A percentile compares a stretch with the other conserved stretches of the same genome.
Evolutionary conservation across 2,113 vertebrate species (phyloP).

Genomic region (Callochromis pleurospilus): DNA sequence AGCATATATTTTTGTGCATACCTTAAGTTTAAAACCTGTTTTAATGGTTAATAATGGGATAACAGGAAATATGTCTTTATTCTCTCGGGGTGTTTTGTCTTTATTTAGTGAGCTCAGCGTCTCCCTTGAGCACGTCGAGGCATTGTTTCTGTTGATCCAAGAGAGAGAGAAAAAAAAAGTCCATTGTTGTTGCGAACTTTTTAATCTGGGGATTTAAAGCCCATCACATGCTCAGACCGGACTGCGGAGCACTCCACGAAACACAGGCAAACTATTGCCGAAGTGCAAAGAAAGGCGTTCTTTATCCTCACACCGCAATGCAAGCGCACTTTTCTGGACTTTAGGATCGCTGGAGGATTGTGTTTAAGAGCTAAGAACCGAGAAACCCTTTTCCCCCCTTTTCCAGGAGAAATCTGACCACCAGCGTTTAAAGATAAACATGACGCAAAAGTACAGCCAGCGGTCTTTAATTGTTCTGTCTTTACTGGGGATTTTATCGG

Average conservation of each 20-base stretch:
- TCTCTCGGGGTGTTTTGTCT: neutral
- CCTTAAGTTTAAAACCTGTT: neutral
- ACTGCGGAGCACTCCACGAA: neutral
- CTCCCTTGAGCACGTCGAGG: neutral
- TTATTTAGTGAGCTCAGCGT: neutral
- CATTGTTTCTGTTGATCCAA: constrained; percentile 48
- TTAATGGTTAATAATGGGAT: neutral
- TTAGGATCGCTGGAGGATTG: neutral
- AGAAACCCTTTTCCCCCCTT: accelerated
- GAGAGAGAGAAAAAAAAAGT: constrained; percentile 11
- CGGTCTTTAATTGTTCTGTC: constrained; percentile 75
- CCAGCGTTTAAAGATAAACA: neutral
- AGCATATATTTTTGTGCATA: neutral
- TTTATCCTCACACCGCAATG: neutral
- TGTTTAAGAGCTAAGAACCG: neutral
- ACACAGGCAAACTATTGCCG: constrained; percentile 1
- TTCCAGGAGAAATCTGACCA: neutral
- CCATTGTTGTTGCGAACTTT: constrained; percentile 66
- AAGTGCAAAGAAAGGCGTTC: neutral
- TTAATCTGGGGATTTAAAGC: constrained; percentile 68
- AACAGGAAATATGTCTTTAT: neutral
- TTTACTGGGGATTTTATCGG: constrained; percentile 77
- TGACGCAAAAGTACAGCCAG: constrained; percentile 70
- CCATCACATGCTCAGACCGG: constrained; percentile 65
- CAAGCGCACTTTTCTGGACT: neutral